Evolutionary conservation across 2,888 invertebrate species (phyloP).

Genomic region (Latrodectus hesperus): DNA sequence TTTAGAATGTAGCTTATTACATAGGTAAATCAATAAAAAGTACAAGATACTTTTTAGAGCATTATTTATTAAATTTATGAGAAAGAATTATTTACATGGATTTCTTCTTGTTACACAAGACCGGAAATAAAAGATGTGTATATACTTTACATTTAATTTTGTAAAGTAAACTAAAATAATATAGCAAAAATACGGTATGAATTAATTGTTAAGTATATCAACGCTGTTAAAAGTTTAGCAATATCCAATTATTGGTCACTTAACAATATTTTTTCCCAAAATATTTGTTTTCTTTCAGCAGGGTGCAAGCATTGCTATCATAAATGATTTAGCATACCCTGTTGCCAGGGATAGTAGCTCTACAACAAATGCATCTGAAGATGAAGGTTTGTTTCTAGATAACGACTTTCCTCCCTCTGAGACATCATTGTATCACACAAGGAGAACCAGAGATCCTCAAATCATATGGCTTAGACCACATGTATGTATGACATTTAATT

Average conservation of each 20-base stretch:
- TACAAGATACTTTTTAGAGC: no score
- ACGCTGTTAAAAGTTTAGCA: neutral
- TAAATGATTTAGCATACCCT: constrained; percentile 40
- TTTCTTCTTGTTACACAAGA: no score
- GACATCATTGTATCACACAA: constrained; percentile 45
- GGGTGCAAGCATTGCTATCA: constrained; percentile 53
- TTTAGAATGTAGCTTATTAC: no score
- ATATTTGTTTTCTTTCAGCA: constrained; percentile 24
- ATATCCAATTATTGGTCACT: neutral
- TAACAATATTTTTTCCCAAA: neutral
- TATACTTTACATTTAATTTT: no score
- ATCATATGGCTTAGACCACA: constrained; percentile 61
- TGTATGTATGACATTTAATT: constrained; percentile 29
- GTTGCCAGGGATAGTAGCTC: constrained; percentile 10
- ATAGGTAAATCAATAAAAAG: no score
- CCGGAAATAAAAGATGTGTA: no score
- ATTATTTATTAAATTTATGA: no score
- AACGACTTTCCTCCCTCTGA: constrained; percentile 60
- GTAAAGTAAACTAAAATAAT: no score
- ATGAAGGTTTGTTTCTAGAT: constrained; percentile 58
- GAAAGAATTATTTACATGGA: no score
- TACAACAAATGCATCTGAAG: constrained; percentile 32
- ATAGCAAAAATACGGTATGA: no score
- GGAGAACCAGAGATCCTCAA: constrained; percentile 46
- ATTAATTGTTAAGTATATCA: neutral